A percentile compares a stretch with the other conserved stretches of the same genome.
Evolutionary conservation across 2,113 vertebrate species (phyloP).

Genomic region (Alexandromys fortis): DNA sequence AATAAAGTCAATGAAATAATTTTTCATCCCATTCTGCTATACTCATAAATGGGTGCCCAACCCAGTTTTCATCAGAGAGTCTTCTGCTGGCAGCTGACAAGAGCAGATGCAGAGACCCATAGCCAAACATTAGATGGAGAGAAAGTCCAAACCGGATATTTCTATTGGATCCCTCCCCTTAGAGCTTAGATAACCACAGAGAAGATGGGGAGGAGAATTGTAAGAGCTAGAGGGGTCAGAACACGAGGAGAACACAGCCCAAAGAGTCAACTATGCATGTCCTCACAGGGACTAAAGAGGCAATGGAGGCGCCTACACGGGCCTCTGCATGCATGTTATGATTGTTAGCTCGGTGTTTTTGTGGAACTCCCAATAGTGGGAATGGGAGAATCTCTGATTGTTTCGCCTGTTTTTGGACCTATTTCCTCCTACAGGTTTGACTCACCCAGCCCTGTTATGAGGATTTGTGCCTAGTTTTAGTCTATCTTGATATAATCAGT

Average conservation of each 20-base stretch:
- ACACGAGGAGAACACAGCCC: background rate
- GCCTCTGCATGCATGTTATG: background rate
- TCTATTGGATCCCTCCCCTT: background rate
- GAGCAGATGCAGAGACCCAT: background rate
- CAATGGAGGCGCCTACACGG: background rate
- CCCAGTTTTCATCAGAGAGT: background rate
- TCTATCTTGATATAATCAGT: background rate
- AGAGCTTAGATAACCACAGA: background rate
- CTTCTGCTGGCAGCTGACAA: background rate
- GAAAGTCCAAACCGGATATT: background rate
- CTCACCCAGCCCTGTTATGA: background rate
- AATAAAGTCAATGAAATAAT: background rate
- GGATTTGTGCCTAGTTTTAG: background rate
- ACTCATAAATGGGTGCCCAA: background rate
- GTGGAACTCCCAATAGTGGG: background rate
- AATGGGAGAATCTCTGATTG: background rate
- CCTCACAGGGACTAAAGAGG: background rate
- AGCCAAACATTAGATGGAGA: background rate
- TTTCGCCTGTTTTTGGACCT: background rate
- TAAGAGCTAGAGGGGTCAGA: background rate
- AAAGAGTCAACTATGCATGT: background rate
- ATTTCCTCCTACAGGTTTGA: accelerated
- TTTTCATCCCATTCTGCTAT: background rate
- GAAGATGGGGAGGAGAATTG: background rate
- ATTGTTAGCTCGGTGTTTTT: background rate